Evolutionary conservation across 2,888 invertebrate genomes (phyloP).

Genomic region (Polyommatus iphigenia): DNA sequence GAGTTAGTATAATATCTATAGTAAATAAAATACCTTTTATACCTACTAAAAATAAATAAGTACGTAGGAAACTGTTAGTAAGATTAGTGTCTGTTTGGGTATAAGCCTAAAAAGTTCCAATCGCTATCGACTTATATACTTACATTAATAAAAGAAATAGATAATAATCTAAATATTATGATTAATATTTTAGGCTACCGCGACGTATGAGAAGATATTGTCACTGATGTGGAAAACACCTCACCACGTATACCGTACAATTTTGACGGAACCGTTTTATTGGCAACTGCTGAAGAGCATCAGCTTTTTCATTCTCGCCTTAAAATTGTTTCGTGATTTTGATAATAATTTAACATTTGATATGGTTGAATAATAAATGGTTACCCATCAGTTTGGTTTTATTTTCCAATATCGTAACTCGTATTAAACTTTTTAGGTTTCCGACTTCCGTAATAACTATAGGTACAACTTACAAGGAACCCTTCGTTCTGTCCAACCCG

Average conservation of each 20-base stretch:
- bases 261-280: slow-evolving; percentile 45
- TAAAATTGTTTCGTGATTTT: slow-evolving; percentile 56
- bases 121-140: too few relatives aligned
- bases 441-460: not conserved
- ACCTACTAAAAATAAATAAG: too few relatives aligned
- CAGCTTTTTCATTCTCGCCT: slow-evolving; percentile 50
- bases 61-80: too few relatives aligned
- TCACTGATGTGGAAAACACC: slow-evolving; percentile 37
- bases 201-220: slow-evolving; percentile 27
- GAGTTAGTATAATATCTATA: not conserved
- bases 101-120: not conserved
- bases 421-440: not conserved
- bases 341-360: slow-evolving; percentile 43
- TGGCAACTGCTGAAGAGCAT: slow-evolving; percentile 55
- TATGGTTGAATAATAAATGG: not conserved
- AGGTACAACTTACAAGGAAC: too few relatives aligned
- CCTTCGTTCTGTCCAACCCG: too few relatives aligned
- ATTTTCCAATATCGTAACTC: not conserved
- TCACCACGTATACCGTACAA: slow-evolving; percentile 46
- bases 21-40: too few relatives aligned
- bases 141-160: not conserved
- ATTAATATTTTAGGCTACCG: slow-evolving; percentile 37
- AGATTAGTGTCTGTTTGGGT: not conserved
- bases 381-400: not conserved
- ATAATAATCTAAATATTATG: not conserved